These are phyloP conservation scores for Smutsia temminckii DNA, from an alignment of 2,797 vertebrate species.

Conservation along the genomic window DNA sequence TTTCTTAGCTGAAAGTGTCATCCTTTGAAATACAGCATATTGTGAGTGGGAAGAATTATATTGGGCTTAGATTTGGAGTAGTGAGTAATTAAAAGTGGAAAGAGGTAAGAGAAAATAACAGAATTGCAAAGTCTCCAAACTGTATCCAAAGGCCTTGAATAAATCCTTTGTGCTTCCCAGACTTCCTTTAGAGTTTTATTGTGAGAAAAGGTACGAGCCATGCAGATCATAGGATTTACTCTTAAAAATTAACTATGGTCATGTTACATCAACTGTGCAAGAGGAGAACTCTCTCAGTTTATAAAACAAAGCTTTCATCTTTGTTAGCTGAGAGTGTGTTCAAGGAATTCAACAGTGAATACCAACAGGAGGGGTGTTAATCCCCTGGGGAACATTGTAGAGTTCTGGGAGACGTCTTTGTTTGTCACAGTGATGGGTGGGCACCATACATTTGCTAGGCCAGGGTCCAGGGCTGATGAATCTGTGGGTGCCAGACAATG, in stretches of 20 bases:
- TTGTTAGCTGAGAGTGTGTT: neutral
- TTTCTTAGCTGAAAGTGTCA: conserved; percentile 39
- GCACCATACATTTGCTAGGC: neutral
- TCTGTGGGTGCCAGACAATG: neutral
- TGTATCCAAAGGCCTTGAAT: neutral
- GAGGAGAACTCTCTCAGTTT: neutral
- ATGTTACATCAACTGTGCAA: neutral
- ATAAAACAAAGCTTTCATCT: conserved; percentile 13
- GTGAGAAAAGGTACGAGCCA: neutral
- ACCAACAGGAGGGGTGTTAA: neutral
- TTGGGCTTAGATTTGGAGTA: neutral
- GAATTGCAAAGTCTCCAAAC: neutral
- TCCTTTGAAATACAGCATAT: neutral
- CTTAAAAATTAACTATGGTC: neutral
- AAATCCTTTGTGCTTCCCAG: neutral
- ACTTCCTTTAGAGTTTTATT: neutral
- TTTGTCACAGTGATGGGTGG: neutral
- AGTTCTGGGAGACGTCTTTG: neutral
- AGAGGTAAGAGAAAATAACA: conserved; percentile 11
- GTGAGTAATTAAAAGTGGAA: conserved; percentile 33
- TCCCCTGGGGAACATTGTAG: rapidly evolving
- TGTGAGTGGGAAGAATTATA: conserved; percentile 33
- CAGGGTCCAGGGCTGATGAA: neutral
- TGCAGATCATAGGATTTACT: neutral
- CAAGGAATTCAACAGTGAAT: neutral